Conservation (phyloP, 37 sponge, comb jelly and placozoan genomes). For the Halichondria panicea region DNA sequence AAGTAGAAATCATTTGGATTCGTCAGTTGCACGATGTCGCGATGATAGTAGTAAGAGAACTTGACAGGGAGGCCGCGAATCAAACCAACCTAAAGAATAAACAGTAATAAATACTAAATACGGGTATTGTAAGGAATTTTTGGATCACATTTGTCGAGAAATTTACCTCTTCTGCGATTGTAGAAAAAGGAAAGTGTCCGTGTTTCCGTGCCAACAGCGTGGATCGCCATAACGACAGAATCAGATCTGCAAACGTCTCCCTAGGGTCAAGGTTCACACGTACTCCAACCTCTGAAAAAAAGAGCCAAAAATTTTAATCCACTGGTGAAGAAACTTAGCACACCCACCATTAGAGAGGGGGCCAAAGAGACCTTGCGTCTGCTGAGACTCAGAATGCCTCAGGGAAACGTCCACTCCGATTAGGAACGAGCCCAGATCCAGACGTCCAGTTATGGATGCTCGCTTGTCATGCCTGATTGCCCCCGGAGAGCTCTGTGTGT, state of each 20-base stretch:
- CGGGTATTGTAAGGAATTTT: background rate
- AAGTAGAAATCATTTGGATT: slow-evolving; percentile 79
- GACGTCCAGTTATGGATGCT: slow-evolving; percentile 23
- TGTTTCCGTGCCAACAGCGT: slow-evolving; percentile 42
- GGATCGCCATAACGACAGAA: slow-evolving; percentile 44
- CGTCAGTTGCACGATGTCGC: slow-evolving; percentile 60
- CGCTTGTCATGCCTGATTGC: background rate
- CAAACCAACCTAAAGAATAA: slow-evolving; percentile 54
- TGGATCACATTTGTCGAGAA: background rate
- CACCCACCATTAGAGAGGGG: slow-evolving; percentile 74
- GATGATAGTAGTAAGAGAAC: slow-evolving; percentile 55
- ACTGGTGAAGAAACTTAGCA: background rate
- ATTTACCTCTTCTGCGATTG: slow-evolving; percentile 74
- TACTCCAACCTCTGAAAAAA: slow-evolving; percentile 67
- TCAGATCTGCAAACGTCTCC: slow-evolving; percentile 71
- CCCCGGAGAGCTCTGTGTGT: background rate
- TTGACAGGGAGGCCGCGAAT: slow-evolving; percentile 59
- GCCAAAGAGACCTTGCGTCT: slow-evolving; percentile 65
- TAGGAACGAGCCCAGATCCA: slow-evolving; percentile 79
- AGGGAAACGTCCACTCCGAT: slow-evolving; percentile 71
- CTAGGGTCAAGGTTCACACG: slow-evolving; percentile 68
- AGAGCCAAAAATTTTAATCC: background rate
- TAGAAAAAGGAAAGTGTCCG: slow-evolving; percentile 72
- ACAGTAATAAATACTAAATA: background rate
- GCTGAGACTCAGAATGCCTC: slow-evolving; percentile 39